Evolutionary conservation across 1,140 invertebrate genomes (phyloP).

Genomic region (Zaprionus kolodkinae): DNA sequence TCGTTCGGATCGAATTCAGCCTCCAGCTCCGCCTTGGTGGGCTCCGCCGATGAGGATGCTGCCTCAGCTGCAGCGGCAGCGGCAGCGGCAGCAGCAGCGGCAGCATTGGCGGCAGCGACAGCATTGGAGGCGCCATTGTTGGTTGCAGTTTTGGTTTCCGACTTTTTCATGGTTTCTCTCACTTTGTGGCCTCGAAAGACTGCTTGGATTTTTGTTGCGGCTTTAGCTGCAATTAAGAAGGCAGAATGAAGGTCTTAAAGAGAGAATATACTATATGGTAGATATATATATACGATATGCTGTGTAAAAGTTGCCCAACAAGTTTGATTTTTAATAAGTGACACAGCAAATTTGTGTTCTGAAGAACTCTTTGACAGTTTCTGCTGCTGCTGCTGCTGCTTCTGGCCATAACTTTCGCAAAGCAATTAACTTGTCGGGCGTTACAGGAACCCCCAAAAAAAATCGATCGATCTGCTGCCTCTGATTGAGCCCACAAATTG

Average conservation of each 20-base stretch:
- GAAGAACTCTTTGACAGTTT: constrained; percentile 32
- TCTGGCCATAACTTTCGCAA: constrained; percentile 32
- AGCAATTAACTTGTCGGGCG: constrained; percentile 37
- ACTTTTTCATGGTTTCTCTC: constrained; percentile 87
- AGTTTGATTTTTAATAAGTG: constrained; percentile 43
- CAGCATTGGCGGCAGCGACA: constrained; percentile 43
- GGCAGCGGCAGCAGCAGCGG: constrained; percentile 84
- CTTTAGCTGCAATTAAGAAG: constrained; percentile 85
- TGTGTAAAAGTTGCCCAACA: constrained; percentile 18
- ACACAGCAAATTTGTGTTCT: constrained; percentile 8
- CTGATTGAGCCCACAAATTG: constrained; percentile 41
- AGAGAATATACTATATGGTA: neutral
- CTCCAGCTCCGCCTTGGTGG: constrained; percentile 89
- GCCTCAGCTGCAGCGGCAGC: constrained; percentile 71
- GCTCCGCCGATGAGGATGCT: constrained; percentile 85
- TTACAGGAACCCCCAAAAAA: neutral
- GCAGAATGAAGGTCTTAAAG: constrained; percentile 4
- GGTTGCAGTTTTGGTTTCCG: constrained; percentile 79
- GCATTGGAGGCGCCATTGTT: constrained; percentile 65
- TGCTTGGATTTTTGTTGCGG: constrained; percentile 90
- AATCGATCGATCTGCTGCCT: constrained; percentile 58
- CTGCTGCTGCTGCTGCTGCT: neutral
- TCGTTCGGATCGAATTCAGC: constrained; percentile 91
- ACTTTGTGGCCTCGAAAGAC: constrained; percentile 89
- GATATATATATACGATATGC: neutral